phyloP scores from a whole-genome alignment of 2,888 invertebrate genomes.

The Noctua janthe region DNA sequence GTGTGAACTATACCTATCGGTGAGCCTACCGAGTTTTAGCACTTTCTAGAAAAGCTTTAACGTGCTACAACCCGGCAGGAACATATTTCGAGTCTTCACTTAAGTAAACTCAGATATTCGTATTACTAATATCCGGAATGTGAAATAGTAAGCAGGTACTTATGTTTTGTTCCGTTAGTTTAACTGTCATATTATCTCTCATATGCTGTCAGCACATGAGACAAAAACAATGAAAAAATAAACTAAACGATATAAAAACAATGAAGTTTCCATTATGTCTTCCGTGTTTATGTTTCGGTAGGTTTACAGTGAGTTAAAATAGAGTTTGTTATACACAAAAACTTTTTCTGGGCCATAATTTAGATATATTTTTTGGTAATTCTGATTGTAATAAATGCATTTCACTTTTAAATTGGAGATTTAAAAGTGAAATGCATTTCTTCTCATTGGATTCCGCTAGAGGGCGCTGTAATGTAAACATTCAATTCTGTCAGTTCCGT shows the following conservation, averaged over 20 bases:
- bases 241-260: neutral
- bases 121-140: neutral
- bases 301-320: neutral
- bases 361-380: neutral
- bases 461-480: too few relatives aligned
- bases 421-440: too few relatives aligned
- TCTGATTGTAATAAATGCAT: neutral
- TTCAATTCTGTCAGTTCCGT: too few relatives aligned
- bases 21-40: neutral
- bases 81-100: neutral
- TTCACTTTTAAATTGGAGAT: too few relatives aligned
- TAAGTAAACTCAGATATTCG: neutral
- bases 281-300: neutral
- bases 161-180: neutral
- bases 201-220: neutral
- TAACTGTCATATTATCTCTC: neutral
- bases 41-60: neutral
- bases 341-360: neutral
- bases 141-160: neutral
- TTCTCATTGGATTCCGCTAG: too few relatives aligned
- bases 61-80: neutral
- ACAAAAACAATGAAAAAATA: too few relatives aligned
- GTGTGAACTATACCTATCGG: neutral
- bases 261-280: neutral
- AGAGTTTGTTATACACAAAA: neutral